Evolutionary conservation across 37 sponge, comb jelly and placozoan species (phyloP).

Genomic region (Beroe forskalii): DNA sequence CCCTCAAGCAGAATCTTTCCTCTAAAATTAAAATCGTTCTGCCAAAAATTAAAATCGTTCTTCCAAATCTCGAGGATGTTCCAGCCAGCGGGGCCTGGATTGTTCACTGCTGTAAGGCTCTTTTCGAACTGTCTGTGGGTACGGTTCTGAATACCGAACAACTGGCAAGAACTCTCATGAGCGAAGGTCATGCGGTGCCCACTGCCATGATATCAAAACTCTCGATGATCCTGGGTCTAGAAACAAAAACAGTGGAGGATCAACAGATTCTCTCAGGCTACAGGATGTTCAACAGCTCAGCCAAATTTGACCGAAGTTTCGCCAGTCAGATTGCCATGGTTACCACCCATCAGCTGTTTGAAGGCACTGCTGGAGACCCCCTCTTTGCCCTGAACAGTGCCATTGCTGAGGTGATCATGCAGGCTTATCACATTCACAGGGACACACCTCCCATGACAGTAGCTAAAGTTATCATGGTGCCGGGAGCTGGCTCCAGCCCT

Average conservation of each 20-base stretch:
- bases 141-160: background rate
- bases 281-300: slow-evolving; percentile 11
- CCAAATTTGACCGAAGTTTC: background rate
- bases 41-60: background rate
- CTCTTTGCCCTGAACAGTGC: background rate
- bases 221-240: background rate
- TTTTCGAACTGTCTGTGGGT: slow-evolving; percentile 15
- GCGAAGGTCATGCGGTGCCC: background rate
- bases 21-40: too few relatives aligned
- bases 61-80: background rate
- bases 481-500: background rate
- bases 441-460: slow-evolving; percentile 47
- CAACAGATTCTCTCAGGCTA: slow-evolving; percentile 11
- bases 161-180: background rate
- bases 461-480: slow-evolving; percentile 19
- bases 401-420: slow-evolving; percentile 17
- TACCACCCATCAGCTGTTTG: slow-evolving; percentile 3
- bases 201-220: background rate
- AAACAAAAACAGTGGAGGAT: background rate
- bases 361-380: background rate
- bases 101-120: background rate
- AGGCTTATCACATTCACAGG: background rate
- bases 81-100: slow-evolving; percentile 1
- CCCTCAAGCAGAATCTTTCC: background rate
- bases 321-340: slow-evolving; percentile 13